Base-by-base conservation (phyloP, 2,797 vertebrate species). In the Silurus aristotelis region DNA sequence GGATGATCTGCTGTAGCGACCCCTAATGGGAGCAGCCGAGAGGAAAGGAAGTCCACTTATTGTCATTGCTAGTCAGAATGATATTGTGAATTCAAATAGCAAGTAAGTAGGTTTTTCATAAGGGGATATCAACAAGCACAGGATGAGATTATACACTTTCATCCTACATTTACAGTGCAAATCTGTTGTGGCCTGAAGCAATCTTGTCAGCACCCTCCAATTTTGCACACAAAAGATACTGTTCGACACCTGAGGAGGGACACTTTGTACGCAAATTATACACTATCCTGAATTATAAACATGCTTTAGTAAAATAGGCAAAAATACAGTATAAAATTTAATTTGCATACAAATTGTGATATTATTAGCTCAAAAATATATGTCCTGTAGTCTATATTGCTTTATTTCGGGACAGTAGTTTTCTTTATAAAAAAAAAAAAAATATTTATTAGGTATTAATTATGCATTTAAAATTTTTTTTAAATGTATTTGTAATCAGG, bases 71-170 rank as follows among this genome's bases (percentile, higher is more conserved):
- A 80, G 55, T 71, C 67, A 71, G 83, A 67, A 82, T 46, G 81
- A 79, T 83, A 87, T 87, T 61, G 38, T 31, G 55, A 88, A 85
- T 85, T 87, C 89, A 89, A 85, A 89, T 84, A 38, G 64, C 46
- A 72, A 27, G 63, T 88, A 85, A 88, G 83, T 87, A 85, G 82
- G 85, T 88, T 84, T 82, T 87, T 89, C 85, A 75, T 9, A 56
- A 86, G 76, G 78, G 71, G 58, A 85, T 70, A 88, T 87, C 80
- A 85, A 87, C 84, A 86, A 86, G 82, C 82, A 84, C 66, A 68
- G 76, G 83, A 88, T 89, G 83, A 89, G 89, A 88, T 89, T 82
- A 73, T 17, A 70, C 63, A 43, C 82, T 84, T 84, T 83, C 85
- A 85, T 87, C 83, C 83, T 78, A 84, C 85, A 38, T 76, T 87